Conservation (phyloP, 2,797 vertebrate genomes). For the Eurystomus glaucurus region DNA sequence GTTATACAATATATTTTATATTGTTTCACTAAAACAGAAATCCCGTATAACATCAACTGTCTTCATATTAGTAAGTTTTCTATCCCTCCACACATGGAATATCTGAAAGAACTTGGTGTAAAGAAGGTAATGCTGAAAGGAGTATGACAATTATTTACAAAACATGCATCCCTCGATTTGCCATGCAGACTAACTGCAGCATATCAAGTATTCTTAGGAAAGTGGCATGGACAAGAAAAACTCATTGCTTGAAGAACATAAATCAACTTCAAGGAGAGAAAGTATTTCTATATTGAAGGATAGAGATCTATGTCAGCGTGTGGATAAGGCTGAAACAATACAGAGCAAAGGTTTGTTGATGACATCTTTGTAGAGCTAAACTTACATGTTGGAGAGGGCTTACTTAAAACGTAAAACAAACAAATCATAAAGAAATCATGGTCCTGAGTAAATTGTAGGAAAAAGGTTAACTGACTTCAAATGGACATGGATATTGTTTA, state of each 20-base stretch:
- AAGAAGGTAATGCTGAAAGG: background rate
- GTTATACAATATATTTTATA: background rate
- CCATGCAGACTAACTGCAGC: background rate
- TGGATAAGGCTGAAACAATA: background rate
- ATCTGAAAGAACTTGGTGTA: background rate
- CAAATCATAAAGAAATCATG: background rate
- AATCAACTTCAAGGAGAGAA: background rate
- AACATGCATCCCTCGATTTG: background rate
- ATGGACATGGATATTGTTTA: background rate
- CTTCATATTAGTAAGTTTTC: background rate
- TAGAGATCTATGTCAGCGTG: background rate
- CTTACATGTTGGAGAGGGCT: background rate
- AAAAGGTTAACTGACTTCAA: background rate
- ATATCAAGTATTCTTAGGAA: background rate
- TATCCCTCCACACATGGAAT: rapidly evolving
- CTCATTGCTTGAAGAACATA: background rate
- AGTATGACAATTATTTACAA: background rate
- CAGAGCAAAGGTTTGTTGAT: background rate
- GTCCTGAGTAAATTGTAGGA: background rate
- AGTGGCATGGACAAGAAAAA: background rate
- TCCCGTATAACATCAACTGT: background rate
- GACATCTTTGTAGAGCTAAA: background rate
- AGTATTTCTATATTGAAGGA: background rate
- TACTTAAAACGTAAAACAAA: background rate
- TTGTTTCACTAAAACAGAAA: background rate